Evolutionary conservation across 2,113 vertebrate genomes (phyloP).

Genomic region (Myotis brandtii): DNA sequence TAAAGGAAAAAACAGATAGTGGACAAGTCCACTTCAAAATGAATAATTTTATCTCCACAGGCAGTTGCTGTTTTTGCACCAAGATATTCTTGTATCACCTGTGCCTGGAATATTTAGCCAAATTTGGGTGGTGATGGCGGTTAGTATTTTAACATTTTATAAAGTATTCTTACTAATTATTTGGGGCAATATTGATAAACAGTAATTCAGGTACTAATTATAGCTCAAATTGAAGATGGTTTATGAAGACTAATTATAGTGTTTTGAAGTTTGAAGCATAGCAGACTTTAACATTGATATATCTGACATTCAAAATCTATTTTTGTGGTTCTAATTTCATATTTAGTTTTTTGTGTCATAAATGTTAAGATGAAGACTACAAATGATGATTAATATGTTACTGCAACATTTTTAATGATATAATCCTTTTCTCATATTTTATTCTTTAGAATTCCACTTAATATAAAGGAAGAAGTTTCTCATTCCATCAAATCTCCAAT

Average conservation of each 20-base stretch:
- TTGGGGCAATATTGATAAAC: neutral
- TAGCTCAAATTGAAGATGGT: neutral
- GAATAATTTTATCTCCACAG: constrained; percentile 81
- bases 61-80: constrained; percentile 87
- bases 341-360: constrained; percentile 40
- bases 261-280: neutral
- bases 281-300: constrained; percentile 24
- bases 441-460: constrained; percentile 19
- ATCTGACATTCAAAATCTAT: constrained; percentile 13
- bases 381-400: neutral
- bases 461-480: constrained; percentile 12
- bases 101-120: constrained; percentile 87
- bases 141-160: constrained; percentile 85
- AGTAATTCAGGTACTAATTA: neutral
- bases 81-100: constrained; percentile 91
- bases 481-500: neutral
- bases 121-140: constrained; percentile 91
- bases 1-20: neutral
- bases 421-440: constrained; percentile 22
- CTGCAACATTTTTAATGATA: neutral
- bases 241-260: neutral
- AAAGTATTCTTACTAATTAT: constrained; percentile 1
- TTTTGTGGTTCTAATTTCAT: constrained; percentile 26
- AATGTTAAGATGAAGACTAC: neutral
- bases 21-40: neutral